Evolutionary conservation across 1,140 invertebrate genomes (phyloP).

Genomic region (Micrasema minimum): DNA sequence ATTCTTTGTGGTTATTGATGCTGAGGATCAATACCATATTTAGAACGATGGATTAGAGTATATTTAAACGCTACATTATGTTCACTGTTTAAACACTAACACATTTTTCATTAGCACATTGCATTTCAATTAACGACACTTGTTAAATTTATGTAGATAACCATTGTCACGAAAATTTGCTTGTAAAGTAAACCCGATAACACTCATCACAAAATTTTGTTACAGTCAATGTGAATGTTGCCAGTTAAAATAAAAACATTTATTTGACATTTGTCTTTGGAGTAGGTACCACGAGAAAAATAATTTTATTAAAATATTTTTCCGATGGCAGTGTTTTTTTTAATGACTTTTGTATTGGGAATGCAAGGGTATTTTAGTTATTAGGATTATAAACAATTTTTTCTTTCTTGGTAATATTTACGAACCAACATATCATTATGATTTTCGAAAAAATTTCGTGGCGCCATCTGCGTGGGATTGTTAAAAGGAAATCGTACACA

Average conservation of each 20-base stretch:
- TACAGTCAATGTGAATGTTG: slow-evolving; percentile 30
- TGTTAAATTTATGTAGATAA: slow-evolving; percentile 28
- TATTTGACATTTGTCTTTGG: slow-evolving; percentile 16
- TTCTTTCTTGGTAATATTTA: no score
- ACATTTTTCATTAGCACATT: slow-evolving; percentile 34
- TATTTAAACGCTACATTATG: slow-evolving; percentile 44
- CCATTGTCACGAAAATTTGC: slow-evolving; percentile 43
- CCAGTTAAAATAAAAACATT: slow-evolving; percentile 5
- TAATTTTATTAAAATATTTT: no score
- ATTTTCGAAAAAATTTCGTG: no score
- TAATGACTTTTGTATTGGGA: no score
- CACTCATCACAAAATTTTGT: slow-evolving; percentile 31
- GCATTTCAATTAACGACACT: slow-evolving; percentile 15
- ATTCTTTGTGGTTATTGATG: slow-evolving; percentile 44
- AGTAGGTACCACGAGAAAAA: slow-evolving; percentile 6
- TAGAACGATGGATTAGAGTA: slow-evolving; percentile 35
- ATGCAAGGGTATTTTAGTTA: no score
- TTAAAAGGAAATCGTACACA: no score
- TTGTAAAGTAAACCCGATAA: slow-evolving; percentile 29
- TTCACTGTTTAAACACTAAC: slow-evolving; percentile 41
- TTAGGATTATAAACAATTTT: no score
- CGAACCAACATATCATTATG: no score
- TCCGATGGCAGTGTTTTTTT: no score
- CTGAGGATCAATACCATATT: slow-evolving; percentile 44
- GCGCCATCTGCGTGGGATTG: no score